Conservation (phyloP, 1,140 invertebrate genomes). For the Oryzaephilus surinamensis region DNA sequence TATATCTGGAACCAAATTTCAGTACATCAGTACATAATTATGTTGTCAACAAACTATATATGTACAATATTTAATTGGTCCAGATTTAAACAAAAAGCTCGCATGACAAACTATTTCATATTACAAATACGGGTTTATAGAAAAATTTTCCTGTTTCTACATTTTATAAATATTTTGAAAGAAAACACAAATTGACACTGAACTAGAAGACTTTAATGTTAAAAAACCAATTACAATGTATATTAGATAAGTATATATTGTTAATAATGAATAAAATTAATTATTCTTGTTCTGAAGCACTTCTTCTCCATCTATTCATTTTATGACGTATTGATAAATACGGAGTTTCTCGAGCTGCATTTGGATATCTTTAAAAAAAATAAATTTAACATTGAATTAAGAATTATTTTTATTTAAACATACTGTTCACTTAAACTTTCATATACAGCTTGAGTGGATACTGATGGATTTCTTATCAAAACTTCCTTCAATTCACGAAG, state of each 20-base stretch:
- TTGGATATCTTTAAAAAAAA: slow-evolving; percentile 28
- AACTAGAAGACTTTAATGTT: no score
- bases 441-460: slow-evolving; percentile 22
- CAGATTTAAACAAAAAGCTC: neutral
- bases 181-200: no score
- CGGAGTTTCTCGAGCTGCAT: slow-evolving; percentile 25
- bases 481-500: slow-evolving; percentile 28
- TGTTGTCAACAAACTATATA: no score
- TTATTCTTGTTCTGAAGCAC: slow-evolving; percentile 14
- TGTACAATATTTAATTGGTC: no score
- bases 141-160: no score
- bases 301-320: slow-evolving; percentile 27
- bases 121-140: neutral
- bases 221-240: no score
- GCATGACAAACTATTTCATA: neutral
- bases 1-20: slow-evolving; percentile 15
- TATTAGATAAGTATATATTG: no score
- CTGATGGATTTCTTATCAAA: slow-evolving; percentile 17
- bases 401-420: slow-evolving; percentile 5
- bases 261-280: no score
- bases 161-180: no score
- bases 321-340: slow-evolving; percentile 24
- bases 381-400: neutral
- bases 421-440: slow-evolving; percentile 24
- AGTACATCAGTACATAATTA: no score